Percentiles rank a stretch among this genome's conserved stretches.
These are phyloP conservation scores for Bucorvus abyssinicus DNA, from an alignment of 2,797 vertebrate species.

Conservation along the genomic window DNA sequence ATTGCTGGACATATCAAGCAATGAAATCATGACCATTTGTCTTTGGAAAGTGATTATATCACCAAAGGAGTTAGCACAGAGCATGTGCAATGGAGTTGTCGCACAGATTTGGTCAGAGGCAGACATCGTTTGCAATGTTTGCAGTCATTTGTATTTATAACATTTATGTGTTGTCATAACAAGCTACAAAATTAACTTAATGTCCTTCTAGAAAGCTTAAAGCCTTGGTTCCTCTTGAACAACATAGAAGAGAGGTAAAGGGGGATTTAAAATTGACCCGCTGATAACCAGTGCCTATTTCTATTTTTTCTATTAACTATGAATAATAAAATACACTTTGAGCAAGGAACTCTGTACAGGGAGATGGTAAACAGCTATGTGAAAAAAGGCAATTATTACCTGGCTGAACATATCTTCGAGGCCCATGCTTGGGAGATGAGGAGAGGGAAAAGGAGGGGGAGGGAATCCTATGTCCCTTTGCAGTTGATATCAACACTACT, in stretches of 20 bases:
- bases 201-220: neutral
- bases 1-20: neutral
- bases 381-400: neutral
- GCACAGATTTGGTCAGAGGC: neutral
- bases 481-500: neutral
- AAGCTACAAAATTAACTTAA: neutral
- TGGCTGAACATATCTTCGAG: neutral
- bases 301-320: neutral
- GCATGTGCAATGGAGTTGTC: fast-evolving
- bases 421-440: fast-evolving
- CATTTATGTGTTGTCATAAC: neutral
- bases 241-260: neutral
- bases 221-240: neutral
- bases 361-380: neutral
- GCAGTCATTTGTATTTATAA: neutral
- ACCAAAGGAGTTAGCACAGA: neutral
- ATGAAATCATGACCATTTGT: neutral
- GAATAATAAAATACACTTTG: neutral
- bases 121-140: neutral
- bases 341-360: neutral
- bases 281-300: neutral
- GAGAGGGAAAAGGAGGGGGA: neutral
- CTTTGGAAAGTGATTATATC: neutral
- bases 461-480: neutral
- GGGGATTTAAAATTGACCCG: neutral